These are phyloP conservation scores for Drosophila suboccidentalis DNA, from an alignment of 2,888 invertebrate genomes.

Conservation along the genomic window DNA sequence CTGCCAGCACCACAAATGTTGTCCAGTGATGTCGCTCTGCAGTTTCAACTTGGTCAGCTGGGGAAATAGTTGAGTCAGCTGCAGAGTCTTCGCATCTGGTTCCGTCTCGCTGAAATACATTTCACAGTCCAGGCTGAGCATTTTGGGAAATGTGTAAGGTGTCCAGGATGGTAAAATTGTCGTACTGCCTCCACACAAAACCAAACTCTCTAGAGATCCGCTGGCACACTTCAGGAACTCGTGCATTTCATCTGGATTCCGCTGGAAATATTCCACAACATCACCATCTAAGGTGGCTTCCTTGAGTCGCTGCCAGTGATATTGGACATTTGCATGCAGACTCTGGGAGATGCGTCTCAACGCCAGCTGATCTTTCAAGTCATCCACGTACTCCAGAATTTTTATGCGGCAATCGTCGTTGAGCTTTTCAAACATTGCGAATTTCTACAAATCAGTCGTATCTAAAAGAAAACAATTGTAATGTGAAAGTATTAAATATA, in stretches of 20 bases:
- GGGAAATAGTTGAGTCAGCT: slow-evolving; percentile 58
- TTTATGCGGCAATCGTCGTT: slow-evolving; percentile 60
- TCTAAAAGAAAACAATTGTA: not conserved
- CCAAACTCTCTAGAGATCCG: slow-evolving; percentile 38
- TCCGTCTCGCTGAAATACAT: not conserved
- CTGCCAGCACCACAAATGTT: slow-evolving; percentile 45
- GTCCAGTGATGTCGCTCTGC: slow-evolving; percentile 31
- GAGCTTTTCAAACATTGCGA: slow-evolving; percentile 38
- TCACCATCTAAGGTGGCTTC: not conserved
- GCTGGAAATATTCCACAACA: slow-evolving; percentile 17
- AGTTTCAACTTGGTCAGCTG: slow-evolving; percentile 40
- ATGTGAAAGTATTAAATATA: not conserved
- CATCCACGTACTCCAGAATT: slow-evolving; percentile 43
- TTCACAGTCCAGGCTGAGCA: slow-evolving; percentile 35
- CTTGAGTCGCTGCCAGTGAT: slow-evolving; percentile 46
- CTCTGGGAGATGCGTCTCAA: slow-evolving; percentile 31
- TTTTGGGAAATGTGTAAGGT: slow-evolving; percentile 43
- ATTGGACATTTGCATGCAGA: slow-evolving; percentile 34
- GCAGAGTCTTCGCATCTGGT: slow-evolving; percentile 31
- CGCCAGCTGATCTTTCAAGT: slow-evolving; percentile 49
- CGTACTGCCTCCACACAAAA: not conserved
- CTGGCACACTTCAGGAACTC: slow-evolving; percentile 42
- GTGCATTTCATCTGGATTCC: slow-evolving; percentile 26
- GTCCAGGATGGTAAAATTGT: slow-evolving; percentile 22
- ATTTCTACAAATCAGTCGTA: not conserved